Evolutionary conservation across 1,140 invertebrate species (phyloP), one percentile per base, ranked within the genome.

Genomic region (Geopemphigus sp.): DNA sequence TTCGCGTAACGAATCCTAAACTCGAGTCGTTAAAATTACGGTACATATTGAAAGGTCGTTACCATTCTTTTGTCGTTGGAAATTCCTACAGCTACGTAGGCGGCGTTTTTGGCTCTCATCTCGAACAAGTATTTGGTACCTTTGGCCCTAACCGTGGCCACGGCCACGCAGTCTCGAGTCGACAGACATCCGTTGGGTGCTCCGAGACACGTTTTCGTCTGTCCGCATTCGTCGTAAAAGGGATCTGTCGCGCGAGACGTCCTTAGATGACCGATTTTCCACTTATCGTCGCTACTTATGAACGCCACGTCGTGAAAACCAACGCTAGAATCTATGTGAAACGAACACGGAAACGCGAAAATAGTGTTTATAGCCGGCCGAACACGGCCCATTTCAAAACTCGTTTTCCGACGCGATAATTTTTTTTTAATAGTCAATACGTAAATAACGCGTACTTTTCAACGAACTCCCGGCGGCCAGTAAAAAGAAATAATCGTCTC

Each of bases 141-240:
- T 63, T 87, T 87, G 17, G 93, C 92, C 14, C 88, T 88, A 24
- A 94, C 89, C 0, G 91, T 88, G 0, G 92, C 88, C 6, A 92
- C 86, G 4, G 91, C 90, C 73, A 88, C 86, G 85, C 95, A 97
- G 81, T 90, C 89, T 82, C 89, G 88, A 19, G 82, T 84, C 19
- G 84, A 83, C 2, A 92, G 84, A 83, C 94, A 96, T 66, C 88
- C 89, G 22, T 87, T 85, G 0, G 92, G 91, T 0, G 89, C 86
- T 0, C 93, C 93, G 84, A 95, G 95, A 84, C 94, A 96, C 54
- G 90, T 91, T 87, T 95, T 95, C 3, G 85, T 90, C 5, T 86
- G 84, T 0, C 89, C 90, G 84, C 95, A 97, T 12, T 89, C 91
- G 57, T 89, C 86, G 84, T 95, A 95, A 82, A 95, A 90, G 17